phyloP scores from a whole-genome alignment of 2,888 invertebrate genomes.

The Hirtodrosophila cameraria region DNA sequence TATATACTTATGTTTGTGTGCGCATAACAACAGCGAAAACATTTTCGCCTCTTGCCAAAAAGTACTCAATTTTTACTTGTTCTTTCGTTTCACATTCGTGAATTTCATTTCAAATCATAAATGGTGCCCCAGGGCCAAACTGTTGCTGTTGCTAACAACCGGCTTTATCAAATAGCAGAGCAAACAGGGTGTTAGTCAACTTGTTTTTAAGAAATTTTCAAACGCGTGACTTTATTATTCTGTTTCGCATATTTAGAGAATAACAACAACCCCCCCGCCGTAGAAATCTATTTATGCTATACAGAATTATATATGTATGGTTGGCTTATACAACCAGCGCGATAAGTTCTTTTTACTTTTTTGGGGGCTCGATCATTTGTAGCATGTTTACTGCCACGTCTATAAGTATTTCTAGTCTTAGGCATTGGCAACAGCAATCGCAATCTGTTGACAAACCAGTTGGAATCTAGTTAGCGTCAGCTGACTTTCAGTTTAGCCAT shows the following conservation, averaged over 20 bases:
- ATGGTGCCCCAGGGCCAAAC: not conserved
- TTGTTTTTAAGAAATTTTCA: slow-evolving; percentile 22
- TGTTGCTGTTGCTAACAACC: slow-evolving; percentile 32
- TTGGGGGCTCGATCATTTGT: slow-evolving; percentile 69
- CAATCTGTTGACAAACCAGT: slow-evolving; percentile 53
- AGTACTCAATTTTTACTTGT: slow-evolving; percentile 16
- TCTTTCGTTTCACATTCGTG: slow-evolving; percentile 9
- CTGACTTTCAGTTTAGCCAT: slow-evolving; percentile 62
- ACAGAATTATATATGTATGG: slow-evolving; percentile 3
- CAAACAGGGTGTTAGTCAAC: slow-evolving; percentile 11
- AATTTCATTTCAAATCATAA: slow-evolving; percentile 7
- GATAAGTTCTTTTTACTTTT: slow-evolving; percentile 57
- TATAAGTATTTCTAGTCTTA: slow-evolving; percentile 11
- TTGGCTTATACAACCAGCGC: slow-evolving; percentile 62
- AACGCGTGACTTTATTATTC: slow-evolving; percentile 47
- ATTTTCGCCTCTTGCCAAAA: slow-evolving; percentile 11
- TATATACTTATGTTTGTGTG: not conserved
- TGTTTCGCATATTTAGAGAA: slow-evolving; percentile 9
- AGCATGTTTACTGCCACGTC: slow-evolving; percentile 51
- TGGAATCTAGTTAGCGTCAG: slow-evolving; percentile 48
- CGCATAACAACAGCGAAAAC: slow-evolving; percentile 54
- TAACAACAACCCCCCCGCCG: slow-evolving; percentile 1
- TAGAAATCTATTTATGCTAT: slow-evolving; percentile 50
- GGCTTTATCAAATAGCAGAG: slow-evolving; percentile 32
- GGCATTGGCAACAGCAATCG: slow-evolving; percentile 67